Evolutionary conservation across 2,797 vertebrate genomes (phyloP), one percentile per base, ranked within the genome.

Genomic region (Lagorchestes hirsutus): DNA sequence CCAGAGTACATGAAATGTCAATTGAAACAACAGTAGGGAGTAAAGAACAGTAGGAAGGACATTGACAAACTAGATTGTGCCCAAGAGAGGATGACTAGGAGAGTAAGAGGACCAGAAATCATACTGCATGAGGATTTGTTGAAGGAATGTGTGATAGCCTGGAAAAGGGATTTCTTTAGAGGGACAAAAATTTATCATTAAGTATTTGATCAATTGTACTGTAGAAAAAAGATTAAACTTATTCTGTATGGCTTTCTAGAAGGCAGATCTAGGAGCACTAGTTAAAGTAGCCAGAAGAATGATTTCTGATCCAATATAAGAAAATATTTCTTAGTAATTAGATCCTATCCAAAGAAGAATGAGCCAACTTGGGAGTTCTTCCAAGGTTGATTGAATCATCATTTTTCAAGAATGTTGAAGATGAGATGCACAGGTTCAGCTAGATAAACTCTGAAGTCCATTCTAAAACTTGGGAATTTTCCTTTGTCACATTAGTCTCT

Each of bases 1-100:
- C 52, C 90, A 91, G 90, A 91, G 52, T 55, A 55, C 54, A 55
- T 55, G 90, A 91, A 54, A 34, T 91, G 90, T 91, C 90, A 91
- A 91, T 54, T 91, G 90, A 54, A n/a, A 91, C 90, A 91, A 91
- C 90, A 91, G 90, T 91, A 55, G 90, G 90, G 90, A 55, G 54
- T 91, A 28, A 55, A 34, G 52, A 16, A 54, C n/a, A 91, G 22
- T 34, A 54, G 74, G 40, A 87, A 46, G 40, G 74, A 87, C 74
- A 87, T 10, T 87, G 40, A 87, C 40, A 46, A 87, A 87, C 9
- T 46, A 40, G 67, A 46, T 9, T 46, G 74, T 46, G 40, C 6
- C 40, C 22, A 11, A 5, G 74, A 87, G n/a, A 87, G 22, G 13
- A 46, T 87, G 22, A 87, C 74, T 40, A 87, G 40, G n/a, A 87